Evolutionary conservation across 2,888 invertebrate species (phyloP).

Genomic region (Luperina testacea): DNA sequence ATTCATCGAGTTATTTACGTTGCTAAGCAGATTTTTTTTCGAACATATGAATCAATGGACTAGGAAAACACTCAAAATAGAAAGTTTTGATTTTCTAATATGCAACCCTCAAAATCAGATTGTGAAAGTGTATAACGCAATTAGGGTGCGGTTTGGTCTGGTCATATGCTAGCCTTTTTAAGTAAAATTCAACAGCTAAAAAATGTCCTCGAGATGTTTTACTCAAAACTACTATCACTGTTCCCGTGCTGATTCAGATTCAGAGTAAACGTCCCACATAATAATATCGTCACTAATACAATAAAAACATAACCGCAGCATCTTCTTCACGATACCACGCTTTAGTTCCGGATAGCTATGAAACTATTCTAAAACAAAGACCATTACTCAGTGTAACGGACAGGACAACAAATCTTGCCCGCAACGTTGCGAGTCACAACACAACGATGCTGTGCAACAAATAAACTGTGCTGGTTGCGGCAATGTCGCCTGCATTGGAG

Average conservation of each 20-base stretch:
- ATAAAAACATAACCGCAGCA: slow-evolving; percentile 10
- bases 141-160: neutral
- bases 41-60: neutral
- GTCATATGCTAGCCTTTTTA: no score
- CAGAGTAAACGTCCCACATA: no score
- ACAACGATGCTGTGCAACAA: slow-evolving; percentile 61
- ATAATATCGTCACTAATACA: neutral
- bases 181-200: neutral
- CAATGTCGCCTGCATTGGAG: slow-evolving; percentile 50
- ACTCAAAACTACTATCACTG: neutral
- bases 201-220: neutral
- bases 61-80: neutral
- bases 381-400: slow-evolving; percentile 72
- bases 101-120: no score
- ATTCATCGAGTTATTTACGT: no score
- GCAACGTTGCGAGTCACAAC: slow-evolving; percentile 60
- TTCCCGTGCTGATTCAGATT: no score
- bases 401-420: slow-evolving; percentile 73
- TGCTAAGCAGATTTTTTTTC: no score
- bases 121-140: no score
- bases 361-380: slow-evolving; percentile 69
- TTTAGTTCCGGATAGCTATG: slow-evolving; percentile 33
- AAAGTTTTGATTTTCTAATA: no score
- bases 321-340: slow-evolving; percentile 34
- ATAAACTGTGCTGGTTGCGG: slow-evolving; percentile 57